Evolutionary conservation across 2,113 vertebrate genomes (phyloP), one percentile per base, ranked within the genome.

Genomic region (Anoura caudifer): DNA sequence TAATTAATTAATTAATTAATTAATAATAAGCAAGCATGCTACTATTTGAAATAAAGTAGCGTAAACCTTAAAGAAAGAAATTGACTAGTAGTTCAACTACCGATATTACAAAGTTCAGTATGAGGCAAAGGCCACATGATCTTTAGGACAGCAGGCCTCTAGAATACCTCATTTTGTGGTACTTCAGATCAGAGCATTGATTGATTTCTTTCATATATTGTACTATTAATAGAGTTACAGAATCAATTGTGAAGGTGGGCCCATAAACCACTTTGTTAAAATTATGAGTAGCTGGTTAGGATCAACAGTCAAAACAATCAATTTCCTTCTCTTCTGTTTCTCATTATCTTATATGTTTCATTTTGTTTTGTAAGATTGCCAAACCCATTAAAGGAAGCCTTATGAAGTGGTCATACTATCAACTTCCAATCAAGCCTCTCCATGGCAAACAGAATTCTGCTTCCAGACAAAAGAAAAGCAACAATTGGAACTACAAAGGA

Each of bases 261-360:
- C 80, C 26, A 77, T 0, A 87, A 80, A 87, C 24, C 7, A 79
- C 45, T 77, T 85, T 73, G 52, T 75, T 95, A 97, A 96, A 93
- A 95, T 94, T 77, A 33, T 93, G 43, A 24, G 52, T 70, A 85
- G 0, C 33, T 79, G 7, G 54, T 95, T 77, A 77, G 41, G 0
- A 45, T 81, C 3, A 82, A 65, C 31, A 79, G 10, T 59, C 36
- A 93, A 61, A 93, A 94, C 92, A 94, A 87, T 92, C 80, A 73
- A 88, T 93, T 84, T 97, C 45, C 14, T 90, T 95, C 54, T 82
- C 28, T 92, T 88, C 56, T 89, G 38, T 90, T 93, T 95, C 67
- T 91, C 28, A 95, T 97, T 96, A 94, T 22, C 52, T 5, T 86
- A 38, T 45, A 73, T 41, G 52, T 90, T 97, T 97, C 91, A 47